These are phyloP conservation scores for Cavia porcellus DNA, from an alignment of 2,113 vertebrate species.

Conservation along the genomic window DNA sequence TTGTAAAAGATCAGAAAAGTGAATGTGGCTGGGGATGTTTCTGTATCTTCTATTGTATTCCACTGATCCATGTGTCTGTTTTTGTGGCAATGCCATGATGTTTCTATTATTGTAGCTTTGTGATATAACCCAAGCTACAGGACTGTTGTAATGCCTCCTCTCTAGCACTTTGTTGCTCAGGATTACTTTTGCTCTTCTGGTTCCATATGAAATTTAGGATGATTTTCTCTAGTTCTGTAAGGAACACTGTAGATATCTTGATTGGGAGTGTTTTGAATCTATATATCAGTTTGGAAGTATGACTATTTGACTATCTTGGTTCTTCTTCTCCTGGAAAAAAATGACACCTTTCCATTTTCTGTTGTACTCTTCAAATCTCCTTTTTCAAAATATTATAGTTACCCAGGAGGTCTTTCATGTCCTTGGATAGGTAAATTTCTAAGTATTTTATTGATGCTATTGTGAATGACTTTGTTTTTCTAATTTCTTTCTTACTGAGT, in stretches of 20 bases:
- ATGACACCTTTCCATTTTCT: neutral
- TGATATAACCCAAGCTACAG: no score
- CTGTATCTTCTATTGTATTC: no score
- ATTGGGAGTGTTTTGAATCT: neutral
- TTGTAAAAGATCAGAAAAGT: no score
- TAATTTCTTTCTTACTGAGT: neutral
- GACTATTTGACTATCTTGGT: neutral
- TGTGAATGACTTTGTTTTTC: neutral
- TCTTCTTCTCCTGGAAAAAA: neutral
- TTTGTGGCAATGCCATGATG: no score
- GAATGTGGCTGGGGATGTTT: no score
- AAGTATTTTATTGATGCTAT: neutral
- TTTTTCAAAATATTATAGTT: neutral
- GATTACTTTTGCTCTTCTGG: neutral
- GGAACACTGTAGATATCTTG: neutral
- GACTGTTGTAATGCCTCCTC: no score
- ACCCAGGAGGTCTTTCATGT: neutral
- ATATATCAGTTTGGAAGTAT: neutral
- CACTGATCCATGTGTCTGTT: no score
- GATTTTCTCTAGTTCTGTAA: neutral
- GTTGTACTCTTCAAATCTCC: neutral
- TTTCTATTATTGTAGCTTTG: no score
- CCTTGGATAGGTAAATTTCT: neutral
- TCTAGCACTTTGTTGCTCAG: no score
- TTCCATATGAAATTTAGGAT: neutral